Evolutionary conservation across 2,113 vertebrate species (phyloP).

Genomic region (Tyto alba): DNA sequence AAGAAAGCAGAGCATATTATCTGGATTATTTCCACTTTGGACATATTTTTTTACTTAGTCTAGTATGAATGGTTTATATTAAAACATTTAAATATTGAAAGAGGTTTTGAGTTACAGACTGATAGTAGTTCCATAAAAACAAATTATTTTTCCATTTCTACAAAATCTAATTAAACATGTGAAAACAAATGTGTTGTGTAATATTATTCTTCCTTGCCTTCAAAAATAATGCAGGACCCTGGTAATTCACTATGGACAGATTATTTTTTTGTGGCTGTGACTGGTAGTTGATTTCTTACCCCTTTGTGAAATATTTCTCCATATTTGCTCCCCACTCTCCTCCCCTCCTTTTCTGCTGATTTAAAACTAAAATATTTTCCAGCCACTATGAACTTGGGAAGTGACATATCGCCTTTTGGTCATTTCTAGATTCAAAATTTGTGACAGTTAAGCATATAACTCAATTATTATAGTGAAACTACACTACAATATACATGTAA

Average conservation of each 20-base stretch:
- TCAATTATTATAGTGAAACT: not conserved
- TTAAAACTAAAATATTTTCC: not conserved
- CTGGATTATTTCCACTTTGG: conserved; percentile 67
- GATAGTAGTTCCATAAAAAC: conserved; percentile 72
- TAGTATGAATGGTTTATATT: conserved; percentile 70
- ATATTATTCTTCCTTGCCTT: conserved; percentile 12
- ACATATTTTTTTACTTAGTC: conserved; percentile 71
- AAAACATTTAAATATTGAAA: conserved; percentile 71
- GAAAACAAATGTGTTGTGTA: conserved; percentile 67
- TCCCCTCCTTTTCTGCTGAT: not conserved
- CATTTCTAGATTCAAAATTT: not conserved
- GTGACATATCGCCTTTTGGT: not conserved
- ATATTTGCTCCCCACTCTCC: not conserved
- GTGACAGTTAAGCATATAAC: not conserved
- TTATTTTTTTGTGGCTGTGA: not conserved
- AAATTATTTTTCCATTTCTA: conserved; percentile 71
- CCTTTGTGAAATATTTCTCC: not conserved
- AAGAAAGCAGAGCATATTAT: conserved; percentile 62
- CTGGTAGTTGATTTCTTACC: not conserved
- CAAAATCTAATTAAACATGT: conserved; percentile 66
- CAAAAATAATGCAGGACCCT: not conserved
- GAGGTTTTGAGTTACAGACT: conserved; percentile 66
- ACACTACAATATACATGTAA: not conserved
- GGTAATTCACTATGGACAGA: not conserved
- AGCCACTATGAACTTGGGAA: not conserved